Conservation (phyloP, 2,888 invertebrate genomes). For the Yponomeuta cagnagella region DNA sequence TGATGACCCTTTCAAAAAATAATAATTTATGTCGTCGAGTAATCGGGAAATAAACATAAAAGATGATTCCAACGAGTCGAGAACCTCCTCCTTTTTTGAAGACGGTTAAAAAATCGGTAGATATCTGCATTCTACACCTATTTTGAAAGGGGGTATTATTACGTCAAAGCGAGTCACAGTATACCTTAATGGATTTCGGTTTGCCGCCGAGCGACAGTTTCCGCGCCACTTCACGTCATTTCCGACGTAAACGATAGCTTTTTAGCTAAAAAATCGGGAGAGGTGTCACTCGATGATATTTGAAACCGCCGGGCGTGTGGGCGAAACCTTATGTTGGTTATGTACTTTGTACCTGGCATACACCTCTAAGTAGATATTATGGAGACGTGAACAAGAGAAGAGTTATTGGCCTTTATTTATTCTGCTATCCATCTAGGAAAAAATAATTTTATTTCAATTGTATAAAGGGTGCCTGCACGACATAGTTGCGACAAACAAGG, state of each 20-base stretch:
- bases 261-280: slow-evolving; percentile 37
- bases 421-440: too few species aligned
- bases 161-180: slow-evolving; percentile 54
- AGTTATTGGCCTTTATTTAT: too few species aligned
- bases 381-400: too few species aligned
- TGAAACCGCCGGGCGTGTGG: slow-evolving; percentile 34
- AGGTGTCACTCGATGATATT: slow-evolving; percentile 49
- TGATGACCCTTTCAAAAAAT: too few species aligned
- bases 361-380: not conserved
- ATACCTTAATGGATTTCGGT: slow-evolving; percentile 62
- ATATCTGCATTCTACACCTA: not conserved
- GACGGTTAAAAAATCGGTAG: too few species aligned
- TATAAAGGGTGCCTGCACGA: too few species aligned
- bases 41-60: too few species aligned
- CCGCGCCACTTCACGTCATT: slow-evolving; percentile 64
- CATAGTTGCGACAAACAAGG: too few species aligned
- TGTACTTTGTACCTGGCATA: slow-evolving; percentile 18
- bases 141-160: slow-evolving; percentile 33
- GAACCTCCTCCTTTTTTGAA: too few species aligned
- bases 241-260: slow-evolving; percentile 66
- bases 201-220: slow-evolving; percentile 64
- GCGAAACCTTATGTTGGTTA: slow-evolving; percentile 41
- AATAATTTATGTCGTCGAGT: too few species aligned
- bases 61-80: too few species aligned
- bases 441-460: too few species aligned